phyloP scores from a whole-genome alignment of 2,113 vertebrate species.

The Sciurus niger region DNA sequence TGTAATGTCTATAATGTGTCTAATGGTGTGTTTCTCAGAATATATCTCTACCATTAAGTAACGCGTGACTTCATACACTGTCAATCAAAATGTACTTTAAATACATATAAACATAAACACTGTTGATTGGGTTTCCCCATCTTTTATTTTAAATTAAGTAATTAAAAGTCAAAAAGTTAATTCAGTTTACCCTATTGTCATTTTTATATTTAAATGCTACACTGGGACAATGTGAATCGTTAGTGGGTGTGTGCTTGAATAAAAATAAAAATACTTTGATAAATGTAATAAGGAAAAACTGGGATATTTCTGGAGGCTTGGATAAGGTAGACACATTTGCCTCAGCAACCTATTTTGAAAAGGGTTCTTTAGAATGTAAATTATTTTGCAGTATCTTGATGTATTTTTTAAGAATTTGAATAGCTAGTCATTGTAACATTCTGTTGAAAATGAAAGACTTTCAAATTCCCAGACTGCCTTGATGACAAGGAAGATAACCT shows the following conservation, averaged over 20 bases:
- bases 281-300: not conserved
- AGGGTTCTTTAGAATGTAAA: not conserved
- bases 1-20: too few species aligned
- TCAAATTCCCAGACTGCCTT: slow-evolving; percentile 66
- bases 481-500: slow-evolving; percentile 79
- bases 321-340: not conserved
- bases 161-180: not conserved
- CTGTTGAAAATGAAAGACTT: slow-evolving; percentile 64
- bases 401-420: slow-evolving; percentile 67
- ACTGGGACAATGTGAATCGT: not conserved
- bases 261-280: not conserved
- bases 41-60: not conserved
- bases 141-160: not conserved
- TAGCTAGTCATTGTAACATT: slow-evolving; percentile 14
- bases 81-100: not conserved
- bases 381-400: slow-evolving; percentile 45
- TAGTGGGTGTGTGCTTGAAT: not conserved
- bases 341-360: not conserved
- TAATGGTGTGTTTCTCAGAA: not conserved
- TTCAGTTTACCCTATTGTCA: not conserved
- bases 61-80: not conserved
- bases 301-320: not conserved
- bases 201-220: not conserved
- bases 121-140: not conserved
- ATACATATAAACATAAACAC: not conserved